phyloP scores from a whole-genome alignment of 1,140 invertebrate species.

The Choristoneura fumiferana region DNA sequence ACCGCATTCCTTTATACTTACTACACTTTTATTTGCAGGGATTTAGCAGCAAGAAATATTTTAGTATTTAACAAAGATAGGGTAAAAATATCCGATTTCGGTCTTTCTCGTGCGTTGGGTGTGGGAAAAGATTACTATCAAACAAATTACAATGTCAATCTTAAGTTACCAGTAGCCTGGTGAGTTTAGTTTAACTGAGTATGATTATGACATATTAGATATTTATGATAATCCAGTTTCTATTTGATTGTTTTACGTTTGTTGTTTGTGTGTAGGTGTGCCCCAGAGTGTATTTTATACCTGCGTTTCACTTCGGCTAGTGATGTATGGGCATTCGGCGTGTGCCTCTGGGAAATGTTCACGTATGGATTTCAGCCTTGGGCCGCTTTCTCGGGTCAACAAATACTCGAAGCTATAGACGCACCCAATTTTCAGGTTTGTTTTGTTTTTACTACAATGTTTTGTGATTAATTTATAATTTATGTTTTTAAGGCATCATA shows the following conservation, averaged over 20 bases:
- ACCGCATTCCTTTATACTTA: background rate
- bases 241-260: constrained; percentile 21
- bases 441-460: constrained; percentile 12
- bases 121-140: constrained; percentile 99
- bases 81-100: constrained; percentile 99
- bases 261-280: no score
- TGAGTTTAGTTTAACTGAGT: constrained; percentile 67
- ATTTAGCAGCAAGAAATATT: constrained; percentile 96
- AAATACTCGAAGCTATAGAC: constrained; percentile 98
- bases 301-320: constrained; percentile 96
- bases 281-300: constrained; percentile 98
- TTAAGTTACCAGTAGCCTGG: constrained; percentile 99
- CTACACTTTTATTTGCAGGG: constrained; percentile 80
- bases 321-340: constrained; percentile 98
- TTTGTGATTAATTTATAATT: no score
- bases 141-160: constrained; percentile 98
- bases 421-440: constrained; percentile 89
- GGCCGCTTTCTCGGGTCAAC: constrained; percentile 95
- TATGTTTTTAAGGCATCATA: no score
- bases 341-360: constrained; percentile 99
- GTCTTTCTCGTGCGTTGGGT: constrained; percentile 95
- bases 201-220: constrained; percentile 17
- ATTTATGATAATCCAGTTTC: constrained; percentile 16
- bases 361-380: constrained; percentile 98
- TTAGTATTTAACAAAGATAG: constrained; percentile 97